phyloP scores from a whole-genome alignment of 2,888 invertebrate genomes.

The Noctua pronuba region DNA sequence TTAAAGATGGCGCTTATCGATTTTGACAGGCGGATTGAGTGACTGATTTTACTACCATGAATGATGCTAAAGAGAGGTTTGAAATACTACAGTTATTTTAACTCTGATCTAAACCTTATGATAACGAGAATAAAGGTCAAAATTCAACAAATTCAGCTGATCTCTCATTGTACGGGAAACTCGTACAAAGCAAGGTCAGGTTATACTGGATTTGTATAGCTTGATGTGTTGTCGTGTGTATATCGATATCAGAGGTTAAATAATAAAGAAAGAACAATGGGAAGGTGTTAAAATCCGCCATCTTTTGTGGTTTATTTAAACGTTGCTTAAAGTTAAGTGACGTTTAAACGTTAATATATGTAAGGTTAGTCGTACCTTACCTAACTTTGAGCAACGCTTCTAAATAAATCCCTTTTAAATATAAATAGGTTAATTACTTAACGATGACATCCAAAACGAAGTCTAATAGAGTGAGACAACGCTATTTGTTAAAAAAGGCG shows the following conservation, averaged over 20 bases:
- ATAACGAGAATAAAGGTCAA: not conserved
- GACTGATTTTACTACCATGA: not conserved
- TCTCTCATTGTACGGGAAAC: too few species aligned
- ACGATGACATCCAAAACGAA: slow-evolving; percentile 14
- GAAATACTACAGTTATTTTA: not conserved
- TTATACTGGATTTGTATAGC: too few species aligned
- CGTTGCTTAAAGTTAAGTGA: not conserved
- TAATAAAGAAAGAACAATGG: not conserved
- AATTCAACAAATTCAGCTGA: too few species aligned
- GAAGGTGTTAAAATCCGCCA: slow-evolving; percentile 17
- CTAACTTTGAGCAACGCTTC: not conserved
- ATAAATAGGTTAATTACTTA: slow-evolving; percentile 26
- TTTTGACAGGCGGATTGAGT: not conserved
- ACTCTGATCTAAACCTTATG: not conserved
- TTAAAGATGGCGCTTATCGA: slow-evolving; percentile 30
- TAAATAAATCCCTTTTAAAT: slow-evolving; percentile 7
- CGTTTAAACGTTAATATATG: not conserved
- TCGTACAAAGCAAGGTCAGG: too few species aligned
- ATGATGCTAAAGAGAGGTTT: not conserved
- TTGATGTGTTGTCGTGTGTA: too few species aligned
- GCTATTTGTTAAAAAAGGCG: slow-evolving; percentile 5
- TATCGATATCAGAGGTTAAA: not conserved
- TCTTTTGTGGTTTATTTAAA: not conserved
- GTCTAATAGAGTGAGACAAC: slow-evolving; percentile 2
- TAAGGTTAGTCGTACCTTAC: not conserved